Conservation (phyloP, 1,140 invertebrate species). For the Drosophila funebris region DNA sequence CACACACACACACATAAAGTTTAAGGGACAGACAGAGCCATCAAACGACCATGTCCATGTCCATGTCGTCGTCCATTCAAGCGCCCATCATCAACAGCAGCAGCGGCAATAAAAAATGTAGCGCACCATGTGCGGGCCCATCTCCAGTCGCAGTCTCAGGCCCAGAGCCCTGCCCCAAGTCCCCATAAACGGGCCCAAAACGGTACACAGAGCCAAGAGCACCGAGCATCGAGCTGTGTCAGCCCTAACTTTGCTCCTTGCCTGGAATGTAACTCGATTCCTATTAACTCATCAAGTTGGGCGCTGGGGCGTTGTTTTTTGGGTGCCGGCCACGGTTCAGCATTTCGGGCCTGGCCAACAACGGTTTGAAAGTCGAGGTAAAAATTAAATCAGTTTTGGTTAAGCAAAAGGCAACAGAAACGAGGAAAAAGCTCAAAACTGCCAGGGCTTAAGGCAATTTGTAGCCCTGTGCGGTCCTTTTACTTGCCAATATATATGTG, state of each 20-base stretch:
- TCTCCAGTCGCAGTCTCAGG: neutral
- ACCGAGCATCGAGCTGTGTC: neutral
- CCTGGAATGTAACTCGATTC: constrained; percentile 83
- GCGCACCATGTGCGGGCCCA: constrained; percentile 65
- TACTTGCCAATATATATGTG: constrained; percentile 28
- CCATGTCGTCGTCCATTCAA: constrained; percentile 71
- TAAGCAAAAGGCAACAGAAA: constrained; percentile 44
- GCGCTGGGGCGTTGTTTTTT: constrained; percentile 67
- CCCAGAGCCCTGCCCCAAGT: neutral
- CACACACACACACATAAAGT: constrained; percentile 19
- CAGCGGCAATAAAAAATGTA: constrained; percentile 72
- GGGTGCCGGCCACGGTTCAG: constrained; percentile 37
- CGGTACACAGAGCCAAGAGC: constrained; percentile 13
- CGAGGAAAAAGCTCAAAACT: constrained; percentile 41
- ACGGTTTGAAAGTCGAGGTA: constrained; percentile 65
- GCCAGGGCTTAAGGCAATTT: constrained; percentile 69
- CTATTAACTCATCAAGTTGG: constrained; percentile 83
- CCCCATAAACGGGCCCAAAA: constrained; percentile 1
- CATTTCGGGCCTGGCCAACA: constrained; percentile 30
- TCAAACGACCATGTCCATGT: constrained; percentile 68
- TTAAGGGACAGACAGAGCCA: constrained; percentile 35
- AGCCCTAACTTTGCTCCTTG: constrained; percentile 47
- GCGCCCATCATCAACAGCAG: constrained; percentile 45
- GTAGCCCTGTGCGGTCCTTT: constrained; percentile 81
- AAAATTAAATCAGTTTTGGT: constrained; percentile 81